These are phyloP conservation scores for Temnothorax longispinosus DNA, from an alignment of 1,140 invertebrate species.

Conservation along the genomic window DNA sequence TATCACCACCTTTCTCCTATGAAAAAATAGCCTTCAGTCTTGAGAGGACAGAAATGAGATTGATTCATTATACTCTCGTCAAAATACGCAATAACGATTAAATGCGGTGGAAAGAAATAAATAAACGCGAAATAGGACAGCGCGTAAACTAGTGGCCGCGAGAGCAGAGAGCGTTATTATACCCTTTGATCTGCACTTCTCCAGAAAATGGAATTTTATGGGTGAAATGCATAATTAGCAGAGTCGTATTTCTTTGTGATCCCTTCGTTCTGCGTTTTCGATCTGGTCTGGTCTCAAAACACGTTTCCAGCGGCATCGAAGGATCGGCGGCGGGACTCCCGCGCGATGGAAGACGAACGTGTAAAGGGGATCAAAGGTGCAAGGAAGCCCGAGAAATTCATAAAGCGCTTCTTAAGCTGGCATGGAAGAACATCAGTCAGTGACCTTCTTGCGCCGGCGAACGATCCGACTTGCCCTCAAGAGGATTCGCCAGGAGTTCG, in stretches of 20 bases:
- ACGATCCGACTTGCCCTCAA: slow-evolving; percentile 63
- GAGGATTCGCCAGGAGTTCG: slow-evolving; percentile 65
- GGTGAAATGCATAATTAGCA: slow-evolving; percentile 20
- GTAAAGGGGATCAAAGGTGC: slow-evolving; percentile 63
- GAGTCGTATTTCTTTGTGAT: slow-evolving; percentile 46
- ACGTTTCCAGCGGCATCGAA: slow-evolving; percentile 13
- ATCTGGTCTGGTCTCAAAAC: slow-evolving; percentile 43
- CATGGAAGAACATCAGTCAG: slow-evolving; percentile 67
- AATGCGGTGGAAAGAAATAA: not conserved
- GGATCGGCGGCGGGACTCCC: not conserved
- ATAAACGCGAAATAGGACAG: not conserved
- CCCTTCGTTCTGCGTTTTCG: slow-evolving; percentile 20
- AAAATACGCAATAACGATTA: not conserved
- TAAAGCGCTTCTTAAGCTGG: slow-evolving; percentile 71
- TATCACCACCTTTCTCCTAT: not conserved
- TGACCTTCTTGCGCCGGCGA: slow-evolving; percentile 64
- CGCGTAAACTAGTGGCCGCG: not conserved
- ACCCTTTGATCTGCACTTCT: slow-evolving; percentile 34
- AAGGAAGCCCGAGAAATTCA: slow-evolving; percentile 71
- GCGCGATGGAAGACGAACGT: slow-evolving; percentile 9
- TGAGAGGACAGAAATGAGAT: not conserved
- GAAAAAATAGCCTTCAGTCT: not conserved
- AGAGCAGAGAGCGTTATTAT: slow-evolving; percentile 20
- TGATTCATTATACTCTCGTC: not conserved
- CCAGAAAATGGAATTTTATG: slow-evolving; percentile 25